Conservation (phyloP, 2,113 vertebrate genomes). For the Rhineura floridana region DNA sequence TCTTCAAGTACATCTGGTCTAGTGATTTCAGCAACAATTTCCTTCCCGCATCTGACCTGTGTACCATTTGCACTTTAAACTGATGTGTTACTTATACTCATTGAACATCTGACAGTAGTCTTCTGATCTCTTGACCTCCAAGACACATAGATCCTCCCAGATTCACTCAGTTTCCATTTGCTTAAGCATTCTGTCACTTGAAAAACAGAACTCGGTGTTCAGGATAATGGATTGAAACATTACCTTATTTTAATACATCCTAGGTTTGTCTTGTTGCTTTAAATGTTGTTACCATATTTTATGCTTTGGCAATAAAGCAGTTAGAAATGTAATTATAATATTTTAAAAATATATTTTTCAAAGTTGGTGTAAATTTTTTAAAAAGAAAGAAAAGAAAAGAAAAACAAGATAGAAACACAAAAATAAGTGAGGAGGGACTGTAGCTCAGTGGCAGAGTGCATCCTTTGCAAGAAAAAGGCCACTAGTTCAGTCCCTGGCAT, state of each 20-base stretch:
- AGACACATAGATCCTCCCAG: slow-evolving; percentile 54
- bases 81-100: slow-evolving; percentile 54
- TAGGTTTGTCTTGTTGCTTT: background rate
- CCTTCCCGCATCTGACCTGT: slow-evolving; percentile 53
- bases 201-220: background rate
- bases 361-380: background rate
- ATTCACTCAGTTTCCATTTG: slow-evolving; percentile 57
- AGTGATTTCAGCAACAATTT: slow-evolving; percentile 59
- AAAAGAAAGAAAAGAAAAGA: too few species aligned
- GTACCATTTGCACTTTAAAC: slow-evolving; percentile 49
- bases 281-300: background rate
- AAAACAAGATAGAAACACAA: background rate
- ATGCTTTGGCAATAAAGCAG: background rate
- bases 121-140: slow-evolving; percentile 63
- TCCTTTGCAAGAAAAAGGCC: background rate
- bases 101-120: slow-evolving; percentile 63
- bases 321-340: background rate
- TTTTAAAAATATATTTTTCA: background rate
- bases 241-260: background rate
- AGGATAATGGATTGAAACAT: background rate
- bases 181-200: slow-evolving; percentile 41
- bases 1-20: slow-evolving; percentile 57
- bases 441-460: background rate
- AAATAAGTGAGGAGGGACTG: background rate
- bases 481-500: too few species aligned